Conservation (phyloP, 2,797 vertebrate species). For the Chanos chanos region DNA sequence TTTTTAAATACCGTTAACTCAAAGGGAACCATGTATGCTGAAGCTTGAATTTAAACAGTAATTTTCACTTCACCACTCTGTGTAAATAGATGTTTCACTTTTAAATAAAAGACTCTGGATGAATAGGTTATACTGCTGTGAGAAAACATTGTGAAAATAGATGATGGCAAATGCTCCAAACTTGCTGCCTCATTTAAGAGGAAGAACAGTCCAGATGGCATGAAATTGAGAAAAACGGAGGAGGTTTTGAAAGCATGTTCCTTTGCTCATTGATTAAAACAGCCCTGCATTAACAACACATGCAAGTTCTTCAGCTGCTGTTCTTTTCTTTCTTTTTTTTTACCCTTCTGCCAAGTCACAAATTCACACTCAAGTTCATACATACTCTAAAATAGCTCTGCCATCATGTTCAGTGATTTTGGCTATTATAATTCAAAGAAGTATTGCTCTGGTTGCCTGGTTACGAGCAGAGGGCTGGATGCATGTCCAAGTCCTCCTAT, state of each 20-base stretch:
- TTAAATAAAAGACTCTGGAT: background rate
- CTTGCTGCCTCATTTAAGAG: slow-evolving; percentile 22
- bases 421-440: slow-evolving; percentile 31
- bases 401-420: slow-evolving; percentile 27
- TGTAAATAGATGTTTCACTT: background rate
- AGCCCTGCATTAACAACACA: slow-evolving; percentile 19
- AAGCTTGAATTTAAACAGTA: background rate
- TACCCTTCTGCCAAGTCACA: slow-evolving; percentile 11
- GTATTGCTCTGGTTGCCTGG: slow-evolving; percentile 37
- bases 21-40: background rate
- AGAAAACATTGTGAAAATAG: slow-evolving; percentile 10
- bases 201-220: slow-evolving; percentile 7
- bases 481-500: slow-evolving; percentile 10
- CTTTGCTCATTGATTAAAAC: slow-evolving; percentile 16
- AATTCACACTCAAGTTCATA: slow-evolving; percentile 10
- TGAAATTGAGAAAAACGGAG: slow-evolving; percentile 14
- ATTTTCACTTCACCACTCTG: background rate
- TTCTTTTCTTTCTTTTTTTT: no score
- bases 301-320: background rate
- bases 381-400: background rate
- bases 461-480: slow-evolving; percentile 22
- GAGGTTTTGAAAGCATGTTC: slow-evolving; percentile 7
- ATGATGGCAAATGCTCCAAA: slow-evolving; percentile 8
- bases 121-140: background rate
- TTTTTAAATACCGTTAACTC: slow-evolving; percentile 11